Base-by-base conservation (phyloP, 2,113 vertebrate species). In the Coryphaenoides rupestris region DNA sequence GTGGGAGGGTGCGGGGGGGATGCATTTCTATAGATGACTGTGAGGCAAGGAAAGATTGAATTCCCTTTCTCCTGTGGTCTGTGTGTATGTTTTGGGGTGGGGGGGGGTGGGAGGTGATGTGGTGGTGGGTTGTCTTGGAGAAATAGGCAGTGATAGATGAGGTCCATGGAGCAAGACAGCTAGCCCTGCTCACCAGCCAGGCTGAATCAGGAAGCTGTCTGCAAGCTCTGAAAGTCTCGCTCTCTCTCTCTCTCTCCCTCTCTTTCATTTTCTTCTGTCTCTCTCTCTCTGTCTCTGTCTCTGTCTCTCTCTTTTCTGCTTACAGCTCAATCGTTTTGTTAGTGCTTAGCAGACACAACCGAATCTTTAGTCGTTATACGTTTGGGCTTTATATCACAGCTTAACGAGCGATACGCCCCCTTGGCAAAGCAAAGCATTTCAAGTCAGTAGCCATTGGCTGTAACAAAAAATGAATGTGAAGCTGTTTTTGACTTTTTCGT, bases 81-180 rank as follows among this genome's bases (percentile, higher is more conserved):
- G 67, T 71, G 68, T 54, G 76, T 62, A 66, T 54, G 46, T 54
- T 55, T 46, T 21, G 19, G 49, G 40, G 60, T 47, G 65, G 24
- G 71, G 54, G 55, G 67, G 78, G 75, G 72, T 60, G 26, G 59
- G 65, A 58, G 64, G 67, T 76, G 55, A 74, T 74, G 52, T 72
- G 57, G 52, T n/a, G 81, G 49, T 70, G 65, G 87, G 79, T 40
- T 40, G 33, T 84, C 76, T 85, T 55, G 47, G 62, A 70, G 83
- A 91, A 90, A 79, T 62, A 90, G 77, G 75, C 81, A 89, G 77
- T 89, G 89, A 91, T 82, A 90, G 87, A 91, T 90, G 87, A 90
- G 90, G 81, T 81, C 88, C 79, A 87, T 81, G 77, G 82, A 74
- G 54, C 71, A 68, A 83, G 84, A 90, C 89, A 87, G 82, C 83